A percentile compares a stretch with the other conserved stretches of the same genome.
These are phyloP conservation scores for Eriosoma lanigerum DNA, from an alignment of 1,140 invertebrate species.

Conservation along the genomic window DNA sequence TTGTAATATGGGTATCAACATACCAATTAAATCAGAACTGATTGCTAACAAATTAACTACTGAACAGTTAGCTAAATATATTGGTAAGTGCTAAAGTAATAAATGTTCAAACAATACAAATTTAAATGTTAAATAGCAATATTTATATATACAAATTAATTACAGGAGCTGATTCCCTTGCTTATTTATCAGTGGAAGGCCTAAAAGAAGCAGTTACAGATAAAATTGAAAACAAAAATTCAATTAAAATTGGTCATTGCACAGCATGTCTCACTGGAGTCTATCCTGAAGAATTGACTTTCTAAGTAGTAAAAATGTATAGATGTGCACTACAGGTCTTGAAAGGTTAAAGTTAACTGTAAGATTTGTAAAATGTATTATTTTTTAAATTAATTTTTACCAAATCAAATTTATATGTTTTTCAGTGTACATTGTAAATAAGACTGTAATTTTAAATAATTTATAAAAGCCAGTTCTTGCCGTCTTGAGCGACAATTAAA, in stretches of 20 bases:
- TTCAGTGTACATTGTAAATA: too few species aligned
- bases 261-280: constrained; percentile 81
- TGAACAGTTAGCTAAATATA: constrained; percentile 77
- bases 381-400: too few species aligned
- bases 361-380: too few species aligned
- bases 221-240: constrained; percentile 66
- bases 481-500: too few species aligned
- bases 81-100: constrained; percentile 69
- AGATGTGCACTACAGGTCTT: too few species aligned
- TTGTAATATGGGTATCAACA: constrained; percentile 99
- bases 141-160: constrained; percentile 44
- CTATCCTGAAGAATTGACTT: constrained; percentile 78
- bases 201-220: constrained; percentile 81
- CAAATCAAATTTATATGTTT: too few species aligned
- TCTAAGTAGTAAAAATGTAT: too few species aligned
- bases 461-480: too few species aligned
- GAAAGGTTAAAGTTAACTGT: too few species aligned
- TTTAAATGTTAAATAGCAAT: neutral
- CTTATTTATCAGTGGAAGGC: constrained; percentile 91
- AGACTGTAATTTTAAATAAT: too few species aligned
- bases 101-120: neutral
- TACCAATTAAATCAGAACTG: constrained; percentile 94
- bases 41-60: constrained; percentile 87
- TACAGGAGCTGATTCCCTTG: constrained; percentile 85
- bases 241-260: constrained; percentile 69